These are phyloP conservation scores for Cryptoblepharus egeriae DNA, from an alignment of 2,797 vertebrate species.

Conservation along the genomic window DNA sequence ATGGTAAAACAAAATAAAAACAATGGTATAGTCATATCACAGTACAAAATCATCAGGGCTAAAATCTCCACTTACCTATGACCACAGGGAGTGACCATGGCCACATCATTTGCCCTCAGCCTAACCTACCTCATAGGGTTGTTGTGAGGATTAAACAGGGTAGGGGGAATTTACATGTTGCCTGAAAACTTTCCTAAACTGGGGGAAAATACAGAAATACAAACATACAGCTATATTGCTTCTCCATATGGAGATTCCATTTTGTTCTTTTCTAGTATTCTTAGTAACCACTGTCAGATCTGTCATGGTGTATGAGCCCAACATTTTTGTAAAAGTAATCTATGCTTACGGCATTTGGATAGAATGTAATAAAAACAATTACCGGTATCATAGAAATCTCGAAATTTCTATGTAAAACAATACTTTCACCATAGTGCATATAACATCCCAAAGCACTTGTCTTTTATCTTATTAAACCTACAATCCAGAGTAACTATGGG, in stretches of 20 bases:
- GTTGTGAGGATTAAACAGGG: background rate
- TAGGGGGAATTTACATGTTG: background rate
- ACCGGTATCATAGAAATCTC: background rate
- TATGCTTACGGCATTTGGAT: background rate
- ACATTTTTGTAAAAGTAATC: background rate
- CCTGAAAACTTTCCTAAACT: too few species aligned
- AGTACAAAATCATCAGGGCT: background rate
- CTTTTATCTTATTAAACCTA: background rate
- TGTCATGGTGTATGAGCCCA: background rate
- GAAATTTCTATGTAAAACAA: background rate
- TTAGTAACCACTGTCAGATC: too few species aligned
- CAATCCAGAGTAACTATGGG: too few species aligned
- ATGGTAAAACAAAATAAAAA: too few species aligned
- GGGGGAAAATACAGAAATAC: too few species aligned
- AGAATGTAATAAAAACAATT: background rate
- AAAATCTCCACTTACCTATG: too few species aligned
- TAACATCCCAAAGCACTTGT: constrained; percentile 1
- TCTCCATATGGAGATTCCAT: too few species aligned
- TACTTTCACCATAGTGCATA: background rate
- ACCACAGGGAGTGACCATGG: too few species aligned
- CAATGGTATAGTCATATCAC: too few species aligned
- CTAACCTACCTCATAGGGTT: background rate
- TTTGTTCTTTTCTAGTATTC: too few species aligned
- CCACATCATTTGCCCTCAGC: background rate
- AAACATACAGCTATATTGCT: too few species aligned